Percentiles rank a stretch among this genome's conserved stretches.
phyloP scores from a whole-genome alignment of 2,797 vertebrate genomes.

The Loris lydekkerianus region DNA sequence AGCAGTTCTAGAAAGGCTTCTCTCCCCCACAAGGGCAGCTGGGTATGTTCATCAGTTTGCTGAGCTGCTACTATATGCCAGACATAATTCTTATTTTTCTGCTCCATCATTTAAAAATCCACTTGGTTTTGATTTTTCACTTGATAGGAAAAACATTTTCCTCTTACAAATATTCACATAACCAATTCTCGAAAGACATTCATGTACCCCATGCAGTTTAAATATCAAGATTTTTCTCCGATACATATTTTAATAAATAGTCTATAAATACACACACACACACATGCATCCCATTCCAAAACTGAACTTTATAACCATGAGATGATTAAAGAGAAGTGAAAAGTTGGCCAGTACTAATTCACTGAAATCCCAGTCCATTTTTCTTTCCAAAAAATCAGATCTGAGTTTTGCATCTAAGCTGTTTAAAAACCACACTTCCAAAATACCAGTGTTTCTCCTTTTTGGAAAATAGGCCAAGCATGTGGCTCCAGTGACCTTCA shows the following conservation, averaged over 20 bases:
- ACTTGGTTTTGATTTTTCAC: conserved; percentile 57
- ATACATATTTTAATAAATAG: conserved; percentile 23
- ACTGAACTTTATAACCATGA: conserved; percentile 36
- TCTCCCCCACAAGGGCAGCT: not conserved
- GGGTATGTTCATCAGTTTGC: not conserved
- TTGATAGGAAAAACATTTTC: conserved; percentile 48
- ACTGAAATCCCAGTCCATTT: conserved; percentile 65
- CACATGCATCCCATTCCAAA: not conserved
- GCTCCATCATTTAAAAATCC: conserved; percentile 38
- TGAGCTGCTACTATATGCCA: not conserved
- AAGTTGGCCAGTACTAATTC: conserved; percentile 63
- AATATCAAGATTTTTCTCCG: conserved; percentile 64
- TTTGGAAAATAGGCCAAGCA: conserved; percentile 78
- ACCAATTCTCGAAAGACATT: conserved; percentile 33
- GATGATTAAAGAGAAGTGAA: conserved; percentile 65
- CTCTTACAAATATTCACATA: conserved; percentile 57
- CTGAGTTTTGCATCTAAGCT: conserved; percentile 82
- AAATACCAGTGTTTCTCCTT: conserved; percentile 85
- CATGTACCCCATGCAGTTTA: conserved; percentile 26
- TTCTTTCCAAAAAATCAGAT: conserved; percentile 78
- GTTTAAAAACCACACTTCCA: conserved; percentile 83
- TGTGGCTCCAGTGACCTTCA: conserved; percentile 65
- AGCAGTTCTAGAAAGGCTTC: not conserved
- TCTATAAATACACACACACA: not conserved
- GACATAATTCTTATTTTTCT: conserved; percentile 21